Conservation (phyloP, 1,140 invertebrate genomes). For the Heliconius eleuchia region DNA sequence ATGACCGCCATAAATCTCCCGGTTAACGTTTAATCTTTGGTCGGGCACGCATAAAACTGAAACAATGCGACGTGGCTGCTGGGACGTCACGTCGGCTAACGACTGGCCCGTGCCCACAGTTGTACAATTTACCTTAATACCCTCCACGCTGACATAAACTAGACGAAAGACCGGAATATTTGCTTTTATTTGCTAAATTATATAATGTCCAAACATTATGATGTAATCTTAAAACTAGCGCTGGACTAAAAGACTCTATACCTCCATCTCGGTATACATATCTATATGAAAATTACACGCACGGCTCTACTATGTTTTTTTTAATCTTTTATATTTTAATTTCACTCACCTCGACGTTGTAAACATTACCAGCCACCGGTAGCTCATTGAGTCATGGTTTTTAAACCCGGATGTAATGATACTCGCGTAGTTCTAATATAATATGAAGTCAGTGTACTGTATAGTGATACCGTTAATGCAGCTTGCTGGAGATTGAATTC, state of each 20-base stretch:
- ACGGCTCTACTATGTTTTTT: background rate
- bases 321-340: constrained; percentile 42
- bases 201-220: constrained; percentile 58
- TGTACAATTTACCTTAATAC: constrained; percentile 79
- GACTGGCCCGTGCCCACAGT: constrained; percentile 76
- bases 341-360: constrained; percentile 18
- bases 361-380: constrained; percentile 29
- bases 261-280: background rate
- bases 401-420: constrained; percentile 59
- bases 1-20: constrained; percentile 73
- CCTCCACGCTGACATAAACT: constrained; percentile 66
- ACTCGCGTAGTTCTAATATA: constrained; percentile 57
- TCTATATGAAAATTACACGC: background rate
- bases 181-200: constrained; percentile 71
- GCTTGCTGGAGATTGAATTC: constrained; percentile 63
- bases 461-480: constrained; percentile 62
- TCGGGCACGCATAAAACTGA: constrained; percentile 71
- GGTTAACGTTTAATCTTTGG: constrained; percentile 74
- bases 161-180: constrained; percentile 62
- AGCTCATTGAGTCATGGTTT: constrained; percentile 50
- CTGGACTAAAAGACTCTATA: constrained; percentile 21
- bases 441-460: constrained; percentile 63
- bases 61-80: constrained; percentile 73
- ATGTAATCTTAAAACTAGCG: constrained; percentile 42
- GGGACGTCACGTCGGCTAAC: constrained; percentile 69